Evolutionary conservation across 2,888 invertebrate genomes (phyloP).

Genomic region (Palloptera scutellata): DNA sequence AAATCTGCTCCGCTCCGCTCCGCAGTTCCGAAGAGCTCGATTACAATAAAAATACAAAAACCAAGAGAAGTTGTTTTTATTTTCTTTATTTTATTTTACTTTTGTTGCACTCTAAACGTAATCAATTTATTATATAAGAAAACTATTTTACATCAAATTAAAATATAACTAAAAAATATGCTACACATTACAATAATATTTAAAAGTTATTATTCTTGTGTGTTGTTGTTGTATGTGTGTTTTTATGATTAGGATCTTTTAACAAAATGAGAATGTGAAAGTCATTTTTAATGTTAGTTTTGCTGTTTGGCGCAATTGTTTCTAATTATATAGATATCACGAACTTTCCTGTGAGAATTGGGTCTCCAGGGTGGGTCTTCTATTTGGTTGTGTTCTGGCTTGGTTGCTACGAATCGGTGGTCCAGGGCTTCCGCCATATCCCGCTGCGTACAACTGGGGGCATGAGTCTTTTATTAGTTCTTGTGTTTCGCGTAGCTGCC

Average conservation of each 20-base stretch:
- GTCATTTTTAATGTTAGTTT: slow-evolving; percentile 41
- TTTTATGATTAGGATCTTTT: neutral
- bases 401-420: slow-evolving; percentile 62
- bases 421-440: slow-evolving; percentile 64
- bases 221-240: slow-evolving; percentile 29
- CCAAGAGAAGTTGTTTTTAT: slow-evolving; percentile 21
- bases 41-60: no score
- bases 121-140: slow-evolving; percentile 51
- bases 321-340: slow-evolving; percentile 65
- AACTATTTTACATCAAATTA: slow-evolving; percentile 61
- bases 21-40: slow-evolving; percentile 17
- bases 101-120: slow-evolving; percentile 53
- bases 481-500: slow-evolving; percentile 65
- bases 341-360: slow-evolving; percentile 66
- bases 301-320: slow-evolving; percentile 38
- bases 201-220: slow-evolving; percentile 24
- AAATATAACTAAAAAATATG: slow-evolving; percentile 58
- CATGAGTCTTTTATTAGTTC: slow-evolving; percentile 65
- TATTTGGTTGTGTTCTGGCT: slow-evolving; percentile 46
- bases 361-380: slow-evolving; percentile 65
- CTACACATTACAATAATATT: slow-evolving; percentile 42
- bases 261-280: slow-evolving; percentile 58
- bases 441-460: slow-evolving; percentile 63
- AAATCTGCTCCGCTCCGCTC: neutral
- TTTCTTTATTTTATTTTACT: slow-evolving; percentile 46